These are phyloP conservation scores for Thymallus thymallus DNA, from an alignment of 2,113 vertebrate species.

Conservation along the genomic window DNA sequence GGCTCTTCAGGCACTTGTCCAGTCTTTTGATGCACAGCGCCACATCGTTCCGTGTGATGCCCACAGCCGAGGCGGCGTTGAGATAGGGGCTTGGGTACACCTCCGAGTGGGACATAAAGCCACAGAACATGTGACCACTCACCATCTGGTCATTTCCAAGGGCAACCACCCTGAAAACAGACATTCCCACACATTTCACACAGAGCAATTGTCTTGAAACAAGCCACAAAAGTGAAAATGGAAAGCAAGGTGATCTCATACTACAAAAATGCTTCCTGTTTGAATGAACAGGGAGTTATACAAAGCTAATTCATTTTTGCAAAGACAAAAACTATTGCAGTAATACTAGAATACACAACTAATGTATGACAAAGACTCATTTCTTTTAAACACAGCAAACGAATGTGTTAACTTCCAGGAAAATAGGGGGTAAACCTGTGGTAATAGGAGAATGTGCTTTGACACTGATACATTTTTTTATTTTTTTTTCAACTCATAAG, in stretches of 20 bases:
- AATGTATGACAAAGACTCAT: neutral
- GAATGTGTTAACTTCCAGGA: neutral
- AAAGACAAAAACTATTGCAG: too few relatives aligned
- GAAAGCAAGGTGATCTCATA: too few relatives aligned
- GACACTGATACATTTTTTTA: too few relatives aligned
- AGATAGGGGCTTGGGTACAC: conserved; percentile 90
- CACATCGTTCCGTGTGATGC: conserved; percentile 89
- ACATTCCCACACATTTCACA: neutral
- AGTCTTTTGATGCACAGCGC: conserved; percentile 88
- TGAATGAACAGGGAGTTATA: too few relatives aligned
- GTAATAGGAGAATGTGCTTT: conserved; percentile 4
- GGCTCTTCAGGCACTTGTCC: conserved; percentile 86
- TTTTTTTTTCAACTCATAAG: too few relatives aligned
- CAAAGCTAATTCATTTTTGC: neutral
- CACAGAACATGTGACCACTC: conserved; percentile 81
- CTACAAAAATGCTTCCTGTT: too few relatives aligned
- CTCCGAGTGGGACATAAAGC: conserved; percentile 92
- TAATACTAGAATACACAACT: neutral
- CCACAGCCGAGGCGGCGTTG: conserved; percentile 92
- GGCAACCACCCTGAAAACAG: conserved; percentile 84
- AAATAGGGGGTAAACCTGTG: neutral
- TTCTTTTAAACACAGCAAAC: conserved; percentile 9
- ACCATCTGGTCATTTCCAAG: conserved; percentile 83
- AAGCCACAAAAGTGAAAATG: neutral
- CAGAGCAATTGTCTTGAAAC: neutral